Evolutionary conservation across 92 coral and sea anemone species (phyloP).

Genomic region (Micromussa lordhowensis): DNA sequence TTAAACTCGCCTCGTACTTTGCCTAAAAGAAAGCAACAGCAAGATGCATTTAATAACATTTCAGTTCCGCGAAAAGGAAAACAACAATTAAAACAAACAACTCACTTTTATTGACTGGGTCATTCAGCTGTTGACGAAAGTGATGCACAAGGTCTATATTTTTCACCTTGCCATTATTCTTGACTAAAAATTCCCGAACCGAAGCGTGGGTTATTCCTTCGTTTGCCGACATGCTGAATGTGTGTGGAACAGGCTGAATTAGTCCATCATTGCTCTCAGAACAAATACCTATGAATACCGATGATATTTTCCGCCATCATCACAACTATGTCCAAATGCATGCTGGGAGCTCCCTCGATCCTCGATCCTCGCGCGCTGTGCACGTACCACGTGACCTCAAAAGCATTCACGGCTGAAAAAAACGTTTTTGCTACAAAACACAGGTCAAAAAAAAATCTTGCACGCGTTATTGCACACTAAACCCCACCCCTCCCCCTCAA

Average conservation of each 20-base stretch:
- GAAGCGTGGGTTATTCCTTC: constrained; percentile 78
- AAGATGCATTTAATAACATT: background rate
- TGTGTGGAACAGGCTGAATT: background rate
- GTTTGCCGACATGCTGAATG: constrained; percentile 69
- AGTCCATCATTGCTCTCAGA: background rate
- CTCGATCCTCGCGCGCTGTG: background rate
- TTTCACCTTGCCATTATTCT: constrained; percentile 88
- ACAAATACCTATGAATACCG: background rate
- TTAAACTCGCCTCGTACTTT: constrained; percentile 86
- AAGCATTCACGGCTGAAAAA: no score
- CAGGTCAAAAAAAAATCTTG: no score
- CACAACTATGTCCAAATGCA: constrained; percentile 4
- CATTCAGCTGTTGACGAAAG: constrained; percentile 91
- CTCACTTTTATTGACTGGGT: constrained; percentile 90
- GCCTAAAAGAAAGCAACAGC: constrained; percentile 40
- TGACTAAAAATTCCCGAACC: constrained; percentile 89
- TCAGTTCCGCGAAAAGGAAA: background rate
- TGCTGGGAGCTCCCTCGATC: constrained; percentile 17
- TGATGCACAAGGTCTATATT: constrained; percentile 93
- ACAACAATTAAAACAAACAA: background rate
- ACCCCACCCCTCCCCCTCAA: no score
- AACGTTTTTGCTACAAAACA: no score
- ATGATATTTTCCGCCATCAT: constrained; percentile 27
- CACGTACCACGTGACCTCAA: no score
- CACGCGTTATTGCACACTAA: no score